phyloP scores from a whole-genome alignment of 1,140 invertebrate species.

The Anoplophora glabripennis region DNA sequence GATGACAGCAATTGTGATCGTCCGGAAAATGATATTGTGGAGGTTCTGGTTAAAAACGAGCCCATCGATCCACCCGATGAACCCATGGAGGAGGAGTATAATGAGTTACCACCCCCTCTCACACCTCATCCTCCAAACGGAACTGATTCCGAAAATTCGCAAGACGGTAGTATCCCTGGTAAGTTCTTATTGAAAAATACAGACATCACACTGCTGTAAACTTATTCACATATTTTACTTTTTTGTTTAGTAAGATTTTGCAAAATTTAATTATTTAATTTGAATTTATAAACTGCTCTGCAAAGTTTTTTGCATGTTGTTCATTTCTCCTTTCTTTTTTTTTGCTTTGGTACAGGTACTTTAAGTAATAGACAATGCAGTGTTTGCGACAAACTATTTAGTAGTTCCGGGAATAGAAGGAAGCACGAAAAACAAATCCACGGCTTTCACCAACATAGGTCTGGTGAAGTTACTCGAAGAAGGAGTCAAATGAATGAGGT shows the following conservation, averaged over 20 bases:
- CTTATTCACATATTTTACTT: background rate
- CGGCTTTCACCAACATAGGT: constrained; percentile 14
- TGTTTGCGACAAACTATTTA: constrained; percentile 34
- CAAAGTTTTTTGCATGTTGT: background rate
- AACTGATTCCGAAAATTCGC: background rate
- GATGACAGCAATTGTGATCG: background rate
- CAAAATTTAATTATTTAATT: background rate
- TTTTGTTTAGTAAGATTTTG: background rate
- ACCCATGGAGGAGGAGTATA: constrained; percentile 21
- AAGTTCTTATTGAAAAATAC: background rate
- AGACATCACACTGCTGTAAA: background rate
- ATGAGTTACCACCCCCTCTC: constrained; percentile 18
- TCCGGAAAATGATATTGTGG: constrained; percentile 9
- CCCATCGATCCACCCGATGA: constrained; percentile 12
- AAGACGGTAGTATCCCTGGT: background rate
- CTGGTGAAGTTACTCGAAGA: background rate
- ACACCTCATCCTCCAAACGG: constrained; percentile 1
- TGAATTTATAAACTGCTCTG: background rate
- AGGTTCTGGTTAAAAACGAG: constrained; percentile 15
- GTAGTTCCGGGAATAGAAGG: constrained; percentile 26
- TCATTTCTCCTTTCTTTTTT: constrained; percentile 4
- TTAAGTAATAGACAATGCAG: constrained; percentile 19
- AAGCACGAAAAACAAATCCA: constrained; percentile 24
- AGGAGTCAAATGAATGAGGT: constrained; percentile 22
- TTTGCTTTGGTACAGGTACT: constrained; percentile 7